phyloP scores from a whole-genome alignment of 1,140 invertebrate genomes.

The Leguminivora glycinivorella region DNA sequence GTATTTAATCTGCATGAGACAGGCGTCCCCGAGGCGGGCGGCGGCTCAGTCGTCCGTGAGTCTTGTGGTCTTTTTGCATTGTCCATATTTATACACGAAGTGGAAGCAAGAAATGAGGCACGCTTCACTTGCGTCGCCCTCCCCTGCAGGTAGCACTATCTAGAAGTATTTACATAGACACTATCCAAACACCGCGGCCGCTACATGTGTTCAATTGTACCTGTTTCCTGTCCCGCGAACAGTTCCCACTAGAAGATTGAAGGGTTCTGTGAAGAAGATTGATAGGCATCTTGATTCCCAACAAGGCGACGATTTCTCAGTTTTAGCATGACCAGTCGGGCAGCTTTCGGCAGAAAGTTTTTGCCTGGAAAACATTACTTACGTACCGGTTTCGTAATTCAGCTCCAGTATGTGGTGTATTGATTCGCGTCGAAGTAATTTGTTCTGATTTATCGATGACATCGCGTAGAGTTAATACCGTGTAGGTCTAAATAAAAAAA shows the following conservation, averaged over 20 bases:
- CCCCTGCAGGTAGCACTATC: slow-evolving; percentile 34
- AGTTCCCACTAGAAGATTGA: slow-evolving; percentile 12
- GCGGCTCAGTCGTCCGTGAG: slow-evolving; percentile 51
- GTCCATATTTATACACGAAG: slow-evolving; percentile 50
- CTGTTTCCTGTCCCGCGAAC: neutral
- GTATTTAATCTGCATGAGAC: slow-evolving; percentile 23
- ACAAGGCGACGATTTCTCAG: slow-evolving; percentile 60
- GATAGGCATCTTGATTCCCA: slow-evolving; percentile 40
- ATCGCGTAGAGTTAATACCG: slow-evolving; percentile 15
- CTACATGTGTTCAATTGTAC: slow-evolving; percentile 26
- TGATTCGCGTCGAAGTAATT: slow-evolving; percentile 8
- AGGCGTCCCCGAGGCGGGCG: slow-evolving; percentile 7
- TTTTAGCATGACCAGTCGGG: slow-evolving; percentile 62
- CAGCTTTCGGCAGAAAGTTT: slow-evolving; percentile 64
- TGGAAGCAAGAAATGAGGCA: slow-evolving; percentile 52
- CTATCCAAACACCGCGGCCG: slow-evolving; percentile 8
- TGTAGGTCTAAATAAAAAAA: neutral
- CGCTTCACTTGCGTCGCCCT: slow-evolving; percentile 50
- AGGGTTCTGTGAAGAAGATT: slow-evolving; percentile 19
- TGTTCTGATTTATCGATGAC: slow-evolving; percentile 49
- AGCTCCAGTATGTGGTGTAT: neutral
- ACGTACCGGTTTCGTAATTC: slow-evolving; percentile 54
- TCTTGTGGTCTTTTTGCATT: slow-evolving; percentile 59
- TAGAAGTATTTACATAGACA: slow-evolving; percentile 19
- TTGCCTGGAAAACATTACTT: slow-evolving; percentile 49